Base-by-base conservation (phyloP, 2,888 invertebrate genomes). In the Diadromus collaris region DNA sequence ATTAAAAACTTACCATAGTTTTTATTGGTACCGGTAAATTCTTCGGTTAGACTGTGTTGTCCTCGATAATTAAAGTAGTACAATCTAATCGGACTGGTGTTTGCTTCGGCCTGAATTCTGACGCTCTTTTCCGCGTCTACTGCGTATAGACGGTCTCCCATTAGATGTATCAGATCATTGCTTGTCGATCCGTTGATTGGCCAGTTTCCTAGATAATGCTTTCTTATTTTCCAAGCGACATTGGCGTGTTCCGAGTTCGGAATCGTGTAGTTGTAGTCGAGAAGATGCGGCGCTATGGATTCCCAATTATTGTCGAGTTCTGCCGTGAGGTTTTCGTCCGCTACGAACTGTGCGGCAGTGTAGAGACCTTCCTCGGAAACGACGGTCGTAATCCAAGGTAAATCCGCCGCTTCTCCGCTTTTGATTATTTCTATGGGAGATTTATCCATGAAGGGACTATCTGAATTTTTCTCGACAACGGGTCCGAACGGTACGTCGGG, bases 401-500 rank as follows among this genome's bases (percentile, higher is more conserved):
- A 81, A 71, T 93, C 92, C 19, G 92, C 91, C 85, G 94, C 92
- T 38, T 91, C 90, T 0, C 94, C 94, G 5, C 92, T 89, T 71
- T 89, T 91, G 2, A 95, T 92, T 0, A 94, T 91, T 10, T 91
- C 90, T 84, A 92, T 92, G 0, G 96, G 96, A 79, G 94, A 92
- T 74, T 94, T 92, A 0, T 92, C 92, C 7, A 96, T 88, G 89
- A 95, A 94, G 0, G 95, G 93, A 32, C 93, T 91, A 0, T 91
- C 88, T 0, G 91, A 88, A 85, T 91, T 91, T 32, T 86, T 87
- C 83, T 96, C 96, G 0, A 94, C 91, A 0, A 94, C 94, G 0
- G 95, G 95, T 0, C 93, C 94, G 87, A 95, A 95, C 0, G 94
- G 93, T 0, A 94, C 92, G 86, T 94, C 95, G 80, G 95, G 93